Conservation (phyloP, 2,113 vertebrate species). For the Serilophus lunatus region DNA sequence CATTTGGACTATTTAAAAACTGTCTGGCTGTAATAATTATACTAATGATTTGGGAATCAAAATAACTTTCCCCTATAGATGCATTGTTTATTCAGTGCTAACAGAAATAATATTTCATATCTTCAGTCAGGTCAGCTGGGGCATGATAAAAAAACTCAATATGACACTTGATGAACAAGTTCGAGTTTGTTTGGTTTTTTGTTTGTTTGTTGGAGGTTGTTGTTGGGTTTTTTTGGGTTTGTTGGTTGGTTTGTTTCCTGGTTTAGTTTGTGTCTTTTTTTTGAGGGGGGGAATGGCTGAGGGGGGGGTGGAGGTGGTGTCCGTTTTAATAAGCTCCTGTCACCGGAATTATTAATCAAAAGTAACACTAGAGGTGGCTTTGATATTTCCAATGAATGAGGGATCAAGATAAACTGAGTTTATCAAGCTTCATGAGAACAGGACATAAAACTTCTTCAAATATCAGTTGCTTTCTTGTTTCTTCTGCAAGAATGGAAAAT, state of each 20-base stretch:
- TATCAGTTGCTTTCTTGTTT: not conserved
- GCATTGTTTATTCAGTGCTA: not conserved
- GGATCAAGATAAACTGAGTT: not conserved
- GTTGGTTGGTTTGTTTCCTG: not conserved
- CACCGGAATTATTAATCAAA: not conserved
- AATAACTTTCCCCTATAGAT: not conserved
- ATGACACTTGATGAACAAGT: not conserved
- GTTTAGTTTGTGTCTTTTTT: not conserved
- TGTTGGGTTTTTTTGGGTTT: not conserved
- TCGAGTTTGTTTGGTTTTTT: not conserved
- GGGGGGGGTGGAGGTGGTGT: too few species aligned
- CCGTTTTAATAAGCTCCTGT: fast-evolving
- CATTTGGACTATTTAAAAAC: not conserved
- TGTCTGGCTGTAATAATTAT: not conserved
- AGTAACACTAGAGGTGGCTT: not conserved
- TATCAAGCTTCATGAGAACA: not conserved
- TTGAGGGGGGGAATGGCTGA: too few species aligned
- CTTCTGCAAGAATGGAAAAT: not conserved
- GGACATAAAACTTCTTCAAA: not conserved
- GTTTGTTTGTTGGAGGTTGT: too few species aligned
- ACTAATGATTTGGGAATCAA: not conserved
- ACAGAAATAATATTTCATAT: not conserved
- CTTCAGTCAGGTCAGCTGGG: not conserved
- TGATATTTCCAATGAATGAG: not conserved
- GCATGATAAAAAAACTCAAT: not conserved